Percentiles rank a stretch among this genome's conserved stretches.
Conservation (phyloP, 2,113 vertebrate genomes). For the Opisthocomus hoazin region DNA sequence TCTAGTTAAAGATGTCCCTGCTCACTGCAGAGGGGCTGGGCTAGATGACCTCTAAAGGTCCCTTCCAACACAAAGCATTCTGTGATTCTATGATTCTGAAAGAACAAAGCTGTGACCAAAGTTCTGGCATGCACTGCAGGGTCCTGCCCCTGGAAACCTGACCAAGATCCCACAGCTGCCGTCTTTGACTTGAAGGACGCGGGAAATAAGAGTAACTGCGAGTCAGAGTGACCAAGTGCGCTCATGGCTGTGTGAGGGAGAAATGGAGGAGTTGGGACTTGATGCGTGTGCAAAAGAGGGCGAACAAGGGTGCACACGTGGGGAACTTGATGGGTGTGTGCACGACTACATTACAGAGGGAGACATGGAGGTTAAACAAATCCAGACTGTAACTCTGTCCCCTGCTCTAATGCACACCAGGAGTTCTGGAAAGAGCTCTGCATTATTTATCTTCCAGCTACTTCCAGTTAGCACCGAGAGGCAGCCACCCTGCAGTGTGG, state of each 20-base stretch:
- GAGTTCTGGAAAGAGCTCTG: neutral
- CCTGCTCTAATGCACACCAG: neutral
- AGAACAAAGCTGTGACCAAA: neutral
- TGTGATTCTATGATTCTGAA: too few species aligned
- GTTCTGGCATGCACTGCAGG: neutral
- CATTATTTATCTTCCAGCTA: neutral
- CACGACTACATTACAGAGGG: neutral
- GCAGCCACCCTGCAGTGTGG: neutral
- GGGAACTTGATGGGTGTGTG: neutral
- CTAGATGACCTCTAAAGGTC: too few species aligned
- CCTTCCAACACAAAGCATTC: too few species aligned
- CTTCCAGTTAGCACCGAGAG: neutral
- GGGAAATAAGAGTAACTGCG: neutral
- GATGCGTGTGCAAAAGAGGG: neutral
- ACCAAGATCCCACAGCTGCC: neutral
- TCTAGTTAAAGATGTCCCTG: too few species aligned
- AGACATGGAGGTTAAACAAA: neutral
- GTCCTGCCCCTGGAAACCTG: neutral
- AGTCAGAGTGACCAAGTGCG: neutral
- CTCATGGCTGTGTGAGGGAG: neutral
- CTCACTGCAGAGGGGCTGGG: too few species aligned
- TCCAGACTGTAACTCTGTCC: neutral
- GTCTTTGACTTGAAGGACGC: neutral
- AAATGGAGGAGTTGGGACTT: neutral
- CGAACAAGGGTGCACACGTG: accelerated